Evolutionary conservation across 2,113 vertebrate genomes (phyloP), one percentile per base, ranked within the genome.

Genomic region (Procavia capensis): DNA sequence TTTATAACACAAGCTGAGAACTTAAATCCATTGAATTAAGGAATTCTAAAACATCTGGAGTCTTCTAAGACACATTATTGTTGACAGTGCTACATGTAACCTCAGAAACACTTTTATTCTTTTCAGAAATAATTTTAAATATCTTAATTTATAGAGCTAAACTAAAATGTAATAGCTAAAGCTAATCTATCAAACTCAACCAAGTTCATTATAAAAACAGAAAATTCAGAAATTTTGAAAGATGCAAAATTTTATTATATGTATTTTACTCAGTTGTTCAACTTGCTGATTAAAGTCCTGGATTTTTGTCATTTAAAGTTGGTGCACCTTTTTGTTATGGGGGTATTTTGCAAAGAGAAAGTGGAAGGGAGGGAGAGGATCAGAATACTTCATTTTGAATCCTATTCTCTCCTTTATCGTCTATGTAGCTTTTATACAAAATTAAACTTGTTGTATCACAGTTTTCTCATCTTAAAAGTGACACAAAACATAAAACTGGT

Each of bases 211-310:
- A 82, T 85, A 82, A 64, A 84, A 94, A 20, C 8, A 78, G 25
- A 90, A 94, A 90, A 59, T 66, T 74, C 29, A 93, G 29, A 61
- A 80, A 84, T 45, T 94, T 78, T 31, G 11, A 83, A 68, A 75
- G 5, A 93, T 25, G 25, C 6, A 82, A 90, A 84, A 66, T 74
- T 83, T 85, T 80, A 36, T 54, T 85, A 17, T 17, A 17, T 88
- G 25, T 72, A 54, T 79, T 88, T 66, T 68, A 74, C 14, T 45
- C 25, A 93, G 54, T 80, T 63, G 64, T 64, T 72, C 3, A 79
- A 59, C 25, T 16, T 83, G 25, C 54, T 79, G 31, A 75, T 59
- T 36, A 57, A 79, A 34, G 5, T 91, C 9, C 11, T 84, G 13
- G 10, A 3, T 63, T 85, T 88, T 63, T 81, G 7, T 36, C 29